These are phyloP conservation scores for Atherix ibis DNA, from an alignment of 2,888 invertebrate species.

Conservation along the genomic window DNA sequence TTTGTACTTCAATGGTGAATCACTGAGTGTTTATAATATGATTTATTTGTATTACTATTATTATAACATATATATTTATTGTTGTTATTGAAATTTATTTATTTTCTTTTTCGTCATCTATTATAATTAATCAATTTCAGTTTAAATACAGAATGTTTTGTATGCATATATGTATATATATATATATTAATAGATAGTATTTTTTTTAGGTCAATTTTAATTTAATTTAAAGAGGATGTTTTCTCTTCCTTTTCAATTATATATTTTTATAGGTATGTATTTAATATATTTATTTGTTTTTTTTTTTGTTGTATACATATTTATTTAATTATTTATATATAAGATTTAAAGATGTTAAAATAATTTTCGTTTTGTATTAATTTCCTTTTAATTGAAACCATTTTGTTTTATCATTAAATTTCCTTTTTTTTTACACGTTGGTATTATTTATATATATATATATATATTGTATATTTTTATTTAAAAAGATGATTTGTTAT, in stretches of 20 bases:
- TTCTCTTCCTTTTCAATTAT: not conserved
- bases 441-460: not conserved
- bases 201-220: not conserved
- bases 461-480: no score
- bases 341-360: conserved; percentile 1
- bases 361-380: conserved; percentile 2
- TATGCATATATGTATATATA: conserved; percentile 1
- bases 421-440: not conserved
- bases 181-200: not conserved
- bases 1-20: conserved; percentile 36
- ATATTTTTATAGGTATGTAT: conserved; percentile 4
- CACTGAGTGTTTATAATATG: conserved; percentile 25
- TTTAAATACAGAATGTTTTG: conserved; percentile 10
- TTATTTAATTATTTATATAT: conserved; percentile 1
- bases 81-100: conserved; percentile 7
- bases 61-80: no score
- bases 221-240: not conserved
- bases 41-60: conserved; percentile 8
- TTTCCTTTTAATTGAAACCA: not conserved
- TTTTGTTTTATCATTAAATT: conserved; percentile 1
- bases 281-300: no score
- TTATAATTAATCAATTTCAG: conserved; percentile 3
- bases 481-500: conserved; percentile 1
- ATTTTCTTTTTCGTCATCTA: conserved; percentile 2
- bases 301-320: no score